Percentiles rank a stretch among this genome's conserved stretches.
Evolutionary conservation across 2,888 invertebrate genomes (phyloP).

Genomic region (Agrilus cyanescens): DNA sequence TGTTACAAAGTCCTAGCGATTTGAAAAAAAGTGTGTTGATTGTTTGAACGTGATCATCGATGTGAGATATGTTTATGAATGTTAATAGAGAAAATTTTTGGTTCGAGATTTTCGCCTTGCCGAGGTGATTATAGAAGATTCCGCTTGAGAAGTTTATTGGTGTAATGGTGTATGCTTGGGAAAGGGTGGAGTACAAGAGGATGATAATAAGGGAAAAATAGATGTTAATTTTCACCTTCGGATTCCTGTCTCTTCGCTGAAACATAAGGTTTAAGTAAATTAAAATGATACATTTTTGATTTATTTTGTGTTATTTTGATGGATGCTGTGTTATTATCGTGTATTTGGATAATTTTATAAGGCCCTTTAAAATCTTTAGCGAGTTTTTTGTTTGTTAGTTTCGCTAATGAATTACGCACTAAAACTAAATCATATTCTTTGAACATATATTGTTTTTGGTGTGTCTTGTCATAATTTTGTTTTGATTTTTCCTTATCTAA

Average conservation of each 20-base stretch:
- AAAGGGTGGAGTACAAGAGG: no score
- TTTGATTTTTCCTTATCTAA: constrained; percentile 8
- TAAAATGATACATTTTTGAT: constrained; percentile 1
- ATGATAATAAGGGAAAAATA: no score
- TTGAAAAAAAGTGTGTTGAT: no score
- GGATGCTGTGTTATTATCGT: constrained; percentile 4
- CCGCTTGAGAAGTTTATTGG: not conserved
- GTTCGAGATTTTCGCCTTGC: no score
- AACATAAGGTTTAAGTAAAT: not conserved
- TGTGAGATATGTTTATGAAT: no score
- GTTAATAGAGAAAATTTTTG: not conserved
- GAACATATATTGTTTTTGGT: constrained; percentile 3
- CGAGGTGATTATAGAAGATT: no score
- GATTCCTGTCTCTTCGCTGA: no score
- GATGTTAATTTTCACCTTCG: no score
- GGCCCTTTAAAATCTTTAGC: constrained; percentile 6
- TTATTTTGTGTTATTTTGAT: no score
- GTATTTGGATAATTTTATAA: constrained; percentile 8
- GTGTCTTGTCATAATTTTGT: constrained; percentile 1
- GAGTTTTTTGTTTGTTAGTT: constrained; percentile 7
- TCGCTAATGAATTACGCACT: constrained; percentile 2
- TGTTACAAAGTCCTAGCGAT: not conserved
- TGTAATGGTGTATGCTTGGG: not conserved
- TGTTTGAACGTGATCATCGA: no score
- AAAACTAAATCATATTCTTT: constrained; percentile 4